Conservation (phyloP, 2,113 vertebrate species). For the Zonotrichia leucophrys region DNA sequence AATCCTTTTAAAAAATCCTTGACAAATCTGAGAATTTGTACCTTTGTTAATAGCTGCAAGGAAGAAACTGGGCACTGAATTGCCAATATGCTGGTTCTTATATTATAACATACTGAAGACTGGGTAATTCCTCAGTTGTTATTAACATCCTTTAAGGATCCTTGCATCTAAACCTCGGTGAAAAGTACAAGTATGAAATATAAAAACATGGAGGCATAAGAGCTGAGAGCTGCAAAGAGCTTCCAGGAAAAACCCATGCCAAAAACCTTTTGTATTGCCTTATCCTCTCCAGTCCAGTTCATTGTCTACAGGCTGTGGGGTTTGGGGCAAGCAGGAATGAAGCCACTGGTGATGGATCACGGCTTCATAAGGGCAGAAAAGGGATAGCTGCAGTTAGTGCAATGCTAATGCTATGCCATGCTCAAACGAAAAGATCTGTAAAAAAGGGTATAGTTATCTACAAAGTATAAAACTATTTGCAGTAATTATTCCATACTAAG, state of each 20-base stretch:
- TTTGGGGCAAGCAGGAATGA: background rate
- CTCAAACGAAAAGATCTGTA: background rate
- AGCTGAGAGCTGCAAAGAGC: background rate
- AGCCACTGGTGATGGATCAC: rapidly evolving
- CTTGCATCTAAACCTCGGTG: background rate
- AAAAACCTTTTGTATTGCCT: background rate
- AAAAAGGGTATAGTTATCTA: background rate
- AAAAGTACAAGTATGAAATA: background rate
- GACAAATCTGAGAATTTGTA: background rate
- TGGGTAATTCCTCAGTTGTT: background rate
- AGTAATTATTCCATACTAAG: background rate
- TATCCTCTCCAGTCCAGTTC: background rate
- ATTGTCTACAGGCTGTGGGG: background rate
- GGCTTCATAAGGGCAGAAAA: background rate
- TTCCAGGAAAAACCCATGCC: background rate
- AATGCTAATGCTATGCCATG: background rate
- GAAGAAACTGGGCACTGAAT: background rate
- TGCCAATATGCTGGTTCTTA: background rate
- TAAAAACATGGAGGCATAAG: rapidly evolving
- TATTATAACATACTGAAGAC: background rate
- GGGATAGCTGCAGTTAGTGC: background rate
- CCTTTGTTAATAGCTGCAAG: background rate
- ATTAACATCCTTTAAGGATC: background rate
- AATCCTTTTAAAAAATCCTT: background rate
- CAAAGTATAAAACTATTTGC: background rate